Evolutionary conservation across 2,797 vertebrate species (phyloP), one percentile per base, ranked within the genome.

Genomic region (Bovichtus diacanthus): DNA sequence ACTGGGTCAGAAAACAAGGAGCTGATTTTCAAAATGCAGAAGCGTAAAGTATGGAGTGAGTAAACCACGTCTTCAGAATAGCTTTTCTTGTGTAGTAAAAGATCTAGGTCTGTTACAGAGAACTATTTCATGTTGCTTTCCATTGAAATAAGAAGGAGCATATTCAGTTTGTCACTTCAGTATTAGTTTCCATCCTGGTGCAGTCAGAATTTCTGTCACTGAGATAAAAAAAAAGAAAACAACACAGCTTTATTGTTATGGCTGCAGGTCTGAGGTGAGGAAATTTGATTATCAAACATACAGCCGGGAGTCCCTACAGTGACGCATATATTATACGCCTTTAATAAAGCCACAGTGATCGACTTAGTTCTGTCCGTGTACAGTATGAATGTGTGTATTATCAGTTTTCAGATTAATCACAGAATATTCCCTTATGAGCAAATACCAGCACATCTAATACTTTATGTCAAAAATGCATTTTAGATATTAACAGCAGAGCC

Each of bases 241-340:
- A 46, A 46, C 39, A 56, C 70, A 76, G 60, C 43, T 82, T 83
- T 87, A 90, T 91, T 88, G 80, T 85, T 70, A 69, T 9, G 25
- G 62, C 79, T 79, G 74, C 73, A 82, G 72, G 84, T 78, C 79
- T 74, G 53, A 87, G 62, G 76, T 75, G 75, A 80, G 56, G 63
- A 83, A 74, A 90, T 86, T 66, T 85, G 65, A 89, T 84, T 68
- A 84, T 86, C 23, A 77, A 68, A 82, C 74, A 78, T 41, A 55
- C 39, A 79, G 60, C 64, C 63, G 38, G 27, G 58, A 76, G 49
- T 67, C 38, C 61, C 55, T 21, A 61, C 34, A 78, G 38, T 43
- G 51, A 61, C 38, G 41, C 38, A 60, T 58, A 47, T 34, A 49
- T 36, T 41, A 56, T 41, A 43, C 6, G 11, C 4, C 43, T 65